These are phyloP conservation scores for Polydrusus pterygomalis DNA, from an alignment of 2,888 invertebrate genomes.

Conservation along the genomic window DNA sequence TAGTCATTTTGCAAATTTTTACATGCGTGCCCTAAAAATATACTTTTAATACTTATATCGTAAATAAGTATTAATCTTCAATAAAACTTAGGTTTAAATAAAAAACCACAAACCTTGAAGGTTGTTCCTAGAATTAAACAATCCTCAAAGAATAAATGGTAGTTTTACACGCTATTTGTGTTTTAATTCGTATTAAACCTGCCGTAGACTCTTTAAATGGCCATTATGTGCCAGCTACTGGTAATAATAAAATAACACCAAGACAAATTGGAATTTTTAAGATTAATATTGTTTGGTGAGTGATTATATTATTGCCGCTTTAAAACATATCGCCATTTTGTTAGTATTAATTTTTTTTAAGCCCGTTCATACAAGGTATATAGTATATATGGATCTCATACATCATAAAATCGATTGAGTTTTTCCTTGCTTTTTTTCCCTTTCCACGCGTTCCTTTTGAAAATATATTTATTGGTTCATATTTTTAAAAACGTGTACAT, in stretches of 20 bases:
- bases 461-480: no score
- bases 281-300: slow-evolving; percentile 1
- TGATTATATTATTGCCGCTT: background rate
- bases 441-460: no score
- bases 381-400: no score
- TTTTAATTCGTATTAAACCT: slow-evolving; percentile 12
- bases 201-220: slow-evolving; percentile 5
- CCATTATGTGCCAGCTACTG: slow-evolving; percentile 1
- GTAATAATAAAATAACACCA: slow-evolving; percentile 12
- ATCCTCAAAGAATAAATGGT: background rate
- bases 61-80: no score
- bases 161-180: slow-evolving; percentile 12
- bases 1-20: no score
- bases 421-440: no score
- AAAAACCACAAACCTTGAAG: background rate
- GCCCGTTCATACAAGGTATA: no score
- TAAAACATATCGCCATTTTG: background rate
- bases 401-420: no score
- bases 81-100: background rate
- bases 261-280: background rate
- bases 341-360: background rate
- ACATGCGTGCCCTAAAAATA: no score
- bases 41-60: no score
- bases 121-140: background rate
- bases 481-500: no score